phyloP scores from a whole-genome alignment of 2,113 vertebrate species.

The Piaya cayana region DNA sequence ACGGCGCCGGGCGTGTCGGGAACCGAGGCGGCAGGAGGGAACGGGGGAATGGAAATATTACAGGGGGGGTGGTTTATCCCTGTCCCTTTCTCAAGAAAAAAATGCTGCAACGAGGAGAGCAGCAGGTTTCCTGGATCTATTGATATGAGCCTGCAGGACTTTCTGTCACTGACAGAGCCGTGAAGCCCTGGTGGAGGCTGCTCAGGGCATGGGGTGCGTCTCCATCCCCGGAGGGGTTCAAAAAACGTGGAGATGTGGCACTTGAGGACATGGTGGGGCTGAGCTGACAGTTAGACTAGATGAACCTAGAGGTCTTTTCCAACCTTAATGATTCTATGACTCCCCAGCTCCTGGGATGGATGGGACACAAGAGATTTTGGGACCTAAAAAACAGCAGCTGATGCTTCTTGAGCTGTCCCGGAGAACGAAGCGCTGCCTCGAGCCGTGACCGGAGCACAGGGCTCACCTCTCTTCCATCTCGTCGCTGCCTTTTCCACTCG shows the following conservation, averaged over 20 bases:
- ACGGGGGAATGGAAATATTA: neutral
- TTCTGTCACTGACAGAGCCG: too few species aligned
- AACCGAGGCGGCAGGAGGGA: neutral
- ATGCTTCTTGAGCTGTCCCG: neutral
- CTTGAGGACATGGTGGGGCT: too few species aligned
- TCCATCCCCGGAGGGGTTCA: too few species aligned
- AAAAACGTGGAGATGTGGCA: too few species aligned
- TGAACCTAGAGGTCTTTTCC: too few species aligned
- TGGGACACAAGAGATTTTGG: neutral
- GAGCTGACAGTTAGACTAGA: too few species aligned
- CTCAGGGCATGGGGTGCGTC: too few species aligned
- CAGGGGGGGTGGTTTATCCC: neutral
- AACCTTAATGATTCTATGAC: neutral
- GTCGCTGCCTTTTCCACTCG: neutral
- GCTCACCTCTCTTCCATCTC: neutral
- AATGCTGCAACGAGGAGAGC: neutral
- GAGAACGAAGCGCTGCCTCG: neutral
- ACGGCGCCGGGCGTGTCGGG: rapidly evolving
- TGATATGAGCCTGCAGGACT: neutral
- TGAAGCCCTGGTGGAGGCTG: too few species aligned
- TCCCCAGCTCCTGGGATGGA: too few species aligned
- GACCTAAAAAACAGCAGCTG: rapidly evolving
- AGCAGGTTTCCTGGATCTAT: neutral
- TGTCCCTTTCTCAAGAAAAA: neutral
- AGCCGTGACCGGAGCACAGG: neutral